Evolutionary conservation across 64 coral and sea anemone species (phyloP).

Genomic region (Stylophora pistillata): DNA sequence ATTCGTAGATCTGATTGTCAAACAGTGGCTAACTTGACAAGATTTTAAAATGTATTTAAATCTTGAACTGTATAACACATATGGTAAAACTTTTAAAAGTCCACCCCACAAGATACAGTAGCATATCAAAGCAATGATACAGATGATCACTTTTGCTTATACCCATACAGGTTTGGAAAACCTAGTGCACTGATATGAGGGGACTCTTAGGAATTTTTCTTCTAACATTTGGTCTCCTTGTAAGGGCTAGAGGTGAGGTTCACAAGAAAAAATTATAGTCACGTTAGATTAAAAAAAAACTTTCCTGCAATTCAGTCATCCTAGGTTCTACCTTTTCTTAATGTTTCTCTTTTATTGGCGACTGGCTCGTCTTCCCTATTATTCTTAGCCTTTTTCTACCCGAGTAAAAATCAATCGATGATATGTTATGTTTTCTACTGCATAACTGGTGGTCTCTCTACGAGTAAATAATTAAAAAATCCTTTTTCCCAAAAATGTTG

Average conservation of each 20-base stretch:
- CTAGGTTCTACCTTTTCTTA: not conserved
- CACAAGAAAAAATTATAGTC: not conserved
- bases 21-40: too few relatives aligned
- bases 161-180: constrained; percentile 11
- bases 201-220: constrained; percentile 43
- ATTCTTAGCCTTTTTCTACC: not conserved
- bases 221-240: constrained; percentile 36
- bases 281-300: not conserved
- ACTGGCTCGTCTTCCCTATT: not conserved
- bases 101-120: not conserved
- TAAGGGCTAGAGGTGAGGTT: constrained; percentile 31
- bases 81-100: not conserved
- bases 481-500: not conserved
- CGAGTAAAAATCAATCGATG: not conserved
- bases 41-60: too few relatives aligned
- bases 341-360: not conserved
- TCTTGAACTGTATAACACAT: not conserved
- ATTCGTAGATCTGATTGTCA: too few relatives aligned
- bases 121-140: not conserved
- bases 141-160: not conserved
- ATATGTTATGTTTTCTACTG: not conserved
- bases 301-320: too few relatives aligned
- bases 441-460: not conserved
- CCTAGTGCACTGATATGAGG: constrained; percentile 33
- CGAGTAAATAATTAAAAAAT: constrained; percentile 11